Evolutionary conservation across 2,113 vertebrate genomes (phyloP).

Genomic region (Vulpes vulpes): DNA sequence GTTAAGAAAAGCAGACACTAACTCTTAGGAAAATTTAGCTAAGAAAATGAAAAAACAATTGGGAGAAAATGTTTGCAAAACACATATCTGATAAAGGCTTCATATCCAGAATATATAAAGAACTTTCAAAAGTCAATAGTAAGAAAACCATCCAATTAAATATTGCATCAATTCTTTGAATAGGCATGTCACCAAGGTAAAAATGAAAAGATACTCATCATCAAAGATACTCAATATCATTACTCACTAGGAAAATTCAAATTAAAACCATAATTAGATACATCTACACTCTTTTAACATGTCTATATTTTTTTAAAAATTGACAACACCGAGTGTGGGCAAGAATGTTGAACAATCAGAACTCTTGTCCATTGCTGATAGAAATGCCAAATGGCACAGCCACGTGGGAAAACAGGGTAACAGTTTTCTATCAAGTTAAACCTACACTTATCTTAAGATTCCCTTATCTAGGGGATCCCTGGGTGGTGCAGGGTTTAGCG

Average conservation of each 20-base stretch:
- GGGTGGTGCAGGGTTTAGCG: too few relatives aligned
- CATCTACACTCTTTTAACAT: background rate
- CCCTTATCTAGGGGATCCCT: background rate
- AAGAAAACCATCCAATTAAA: background rate
- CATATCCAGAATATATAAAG: background rate
- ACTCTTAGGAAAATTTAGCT: background rate
- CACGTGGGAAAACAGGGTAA: slow-evolving; percentile 26
- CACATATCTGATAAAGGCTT: background rate
- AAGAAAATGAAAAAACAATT: slow-evolving; percentile 25
- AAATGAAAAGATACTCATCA: background rate
- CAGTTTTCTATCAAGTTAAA: slow-evolving; percentile 2
- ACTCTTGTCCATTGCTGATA: background rate
- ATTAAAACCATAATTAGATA: background rate
- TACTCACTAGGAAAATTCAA: background rate
- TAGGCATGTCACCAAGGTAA: background rate
- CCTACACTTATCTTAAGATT: background rate
- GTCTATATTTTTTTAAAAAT: background rate
- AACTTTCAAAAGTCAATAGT: background rate
- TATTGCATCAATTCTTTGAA: background rate
- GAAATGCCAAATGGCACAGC: background rate
- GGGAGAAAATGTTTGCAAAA: background rate
- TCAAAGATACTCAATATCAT: background rate
- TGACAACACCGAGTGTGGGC: background rate
- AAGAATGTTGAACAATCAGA: background rate
- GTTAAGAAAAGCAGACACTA: background rate